Evolutionary conservation across 2,113 vertebrate species (phyloP).

Genomic region (Ivindomyrus marchei): DNA sequence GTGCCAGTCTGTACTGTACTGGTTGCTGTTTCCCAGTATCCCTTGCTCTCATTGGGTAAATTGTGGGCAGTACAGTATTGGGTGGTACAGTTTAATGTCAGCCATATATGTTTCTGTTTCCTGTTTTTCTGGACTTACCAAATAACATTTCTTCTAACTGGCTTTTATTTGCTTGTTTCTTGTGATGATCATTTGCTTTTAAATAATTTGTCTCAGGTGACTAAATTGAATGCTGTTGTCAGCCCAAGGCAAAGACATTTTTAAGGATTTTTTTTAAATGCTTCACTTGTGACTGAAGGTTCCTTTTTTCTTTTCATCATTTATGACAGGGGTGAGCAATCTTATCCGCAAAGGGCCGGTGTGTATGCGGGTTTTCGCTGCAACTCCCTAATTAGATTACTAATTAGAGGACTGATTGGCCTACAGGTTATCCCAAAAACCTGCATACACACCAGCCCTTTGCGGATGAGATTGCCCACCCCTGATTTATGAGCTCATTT

Average conservation of each 20-base stretch:
- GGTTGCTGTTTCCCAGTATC: constrained; percentile 48
- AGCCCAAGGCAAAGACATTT: not conserved
- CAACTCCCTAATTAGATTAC: too few relatives aligned
- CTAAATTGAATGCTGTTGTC: not conserved
- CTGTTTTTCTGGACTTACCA: constrained; percentile 7
- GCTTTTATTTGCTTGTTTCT: constrained; percentile 25
- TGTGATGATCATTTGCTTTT: not conserved
- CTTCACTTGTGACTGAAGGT: not conserved
- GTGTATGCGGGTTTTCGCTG: too few relatives aligned
- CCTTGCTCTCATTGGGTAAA: constrained; percentile 40
- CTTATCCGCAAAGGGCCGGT: too few relatives aligned
- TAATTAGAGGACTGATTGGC: too few relatives aligned
- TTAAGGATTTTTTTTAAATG: not conserved
- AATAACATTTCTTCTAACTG: constrained; percentile 29
- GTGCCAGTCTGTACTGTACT: constrained; percentile 49
- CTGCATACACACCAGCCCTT: too few relatives aligned
- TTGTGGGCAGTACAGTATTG: constrained; percentile 57
- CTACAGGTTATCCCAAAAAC: too few relatives aligned
- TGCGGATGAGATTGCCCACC: too few relatives aligned
- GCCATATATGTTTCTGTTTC: constrained; percentile 26
- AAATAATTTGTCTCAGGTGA: not conserved
- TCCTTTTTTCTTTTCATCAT: constrained; percentile 7
- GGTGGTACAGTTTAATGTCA: constrained; percentile 35
- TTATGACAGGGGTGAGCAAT: too few relatives aligned
- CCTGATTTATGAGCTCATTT: not conserved